These are phyloP conservation scores for Heterodera carotae DNA, from an alignment of 1,140 invertebrate genomes.

Conservation along the genomic window DNA sequence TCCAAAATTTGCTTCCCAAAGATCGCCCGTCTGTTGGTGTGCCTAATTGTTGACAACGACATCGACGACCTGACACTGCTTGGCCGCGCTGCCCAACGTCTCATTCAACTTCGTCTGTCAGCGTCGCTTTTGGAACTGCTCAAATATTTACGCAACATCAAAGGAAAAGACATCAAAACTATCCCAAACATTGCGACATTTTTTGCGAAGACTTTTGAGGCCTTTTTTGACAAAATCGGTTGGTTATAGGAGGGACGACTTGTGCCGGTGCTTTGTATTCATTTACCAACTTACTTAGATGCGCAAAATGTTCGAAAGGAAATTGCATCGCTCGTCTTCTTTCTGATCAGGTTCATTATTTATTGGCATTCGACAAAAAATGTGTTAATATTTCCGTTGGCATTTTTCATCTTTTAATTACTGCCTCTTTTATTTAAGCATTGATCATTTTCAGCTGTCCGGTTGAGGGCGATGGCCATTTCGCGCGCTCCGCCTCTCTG, in stretches of 20 bases:
- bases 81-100: constrained; percentile 29
- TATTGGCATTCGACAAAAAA: not conserved
- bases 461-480: constrained; percentile 31
- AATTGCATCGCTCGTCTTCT: constrained; percentile 22
- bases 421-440: not conserved
- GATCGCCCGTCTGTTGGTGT: constrained; percentile 31
- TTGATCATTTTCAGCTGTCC: constrained; percentile 27
- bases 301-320: not conserved
- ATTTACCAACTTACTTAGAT: too few species aligned
- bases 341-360: constrained; percentile 21
- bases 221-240: constrained; percentile 29
- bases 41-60: constrained; percentile 26
- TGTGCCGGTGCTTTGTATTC: too few species aligned
- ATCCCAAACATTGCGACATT: constrained; percentile 32
- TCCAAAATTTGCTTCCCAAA: not conserved
- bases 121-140: constrained; percentile 25
- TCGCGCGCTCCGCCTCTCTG: constrained; percentile 7
- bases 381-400: too few species aligned
- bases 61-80: constrained; percentile 20
- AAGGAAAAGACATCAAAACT: constrained; percentile 15
- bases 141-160: constrained; percentile 20
- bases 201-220: constrained; percentile 29
- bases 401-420: constrained; percentile 17
- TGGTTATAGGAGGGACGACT: too few species aligned
- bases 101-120: constrained; percentile 23